phyloP scores from a whole-genome alignment of 1,140 invertebrate genomes.

The Trichoplusia ni region DNA sequence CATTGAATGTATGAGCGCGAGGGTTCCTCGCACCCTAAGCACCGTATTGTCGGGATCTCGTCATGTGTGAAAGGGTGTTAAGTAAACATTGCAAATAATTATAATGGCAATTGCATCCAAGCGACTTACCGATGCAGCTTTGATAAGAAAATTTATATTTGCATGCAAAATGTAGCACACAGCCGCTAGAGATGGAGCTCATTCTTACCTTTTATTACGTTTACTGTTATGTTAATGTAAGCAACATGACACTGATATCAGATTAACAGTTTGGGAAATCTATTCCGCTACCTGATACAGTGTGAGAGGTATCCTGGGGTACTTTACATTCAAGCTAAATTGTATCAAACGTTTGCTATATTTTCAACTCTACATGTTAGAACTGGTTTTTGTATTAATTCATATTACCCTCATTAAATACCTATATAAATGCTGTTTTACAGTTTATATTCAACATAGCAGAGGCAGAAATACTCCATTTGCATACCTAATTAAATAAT shows the following conservation, averaged over 20 bases:
- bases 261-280: constrained; percentile 70
- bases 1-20: constrained; percentile 38
- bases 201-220: constrained; percentile 61
- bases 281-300: constrained; percentile 36
- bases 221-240: constrained; percentile 73
- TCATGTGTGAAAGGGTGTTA: constrained; percentile 82
- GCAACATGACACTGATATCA: constrained; percentile 79
- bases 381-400: too few species aligned
- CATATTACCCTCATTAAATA: too few species aligned
- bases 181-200: constrained; percentile 55
- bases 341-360: not conserved
- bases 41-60: constrained; percentile 70
- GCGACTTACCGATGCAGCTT: constrained; percentile 57
- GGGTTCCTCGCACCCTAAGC: constrained; percentile 55
- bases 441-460: too few species aligned
- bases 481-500: too few species aligned
- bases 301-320: not conserved
- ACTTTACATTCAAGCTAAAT: not conserved
- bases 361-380: too few species aligned
- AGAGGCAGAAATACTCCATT: too few species aligned
- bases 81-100: constrained; percentile 83
- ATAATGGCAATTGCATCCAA: constrained; percentile 77
- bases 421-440: too few species aligned
- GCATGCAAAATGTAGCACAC: constrained; percentile 65
- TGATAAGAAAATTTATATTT: constrained; percentile 73